Evolutionary conservation across 2,113 vertebrate species (phyloP).

Genomic region (Oostethus manadensis): DNA sequence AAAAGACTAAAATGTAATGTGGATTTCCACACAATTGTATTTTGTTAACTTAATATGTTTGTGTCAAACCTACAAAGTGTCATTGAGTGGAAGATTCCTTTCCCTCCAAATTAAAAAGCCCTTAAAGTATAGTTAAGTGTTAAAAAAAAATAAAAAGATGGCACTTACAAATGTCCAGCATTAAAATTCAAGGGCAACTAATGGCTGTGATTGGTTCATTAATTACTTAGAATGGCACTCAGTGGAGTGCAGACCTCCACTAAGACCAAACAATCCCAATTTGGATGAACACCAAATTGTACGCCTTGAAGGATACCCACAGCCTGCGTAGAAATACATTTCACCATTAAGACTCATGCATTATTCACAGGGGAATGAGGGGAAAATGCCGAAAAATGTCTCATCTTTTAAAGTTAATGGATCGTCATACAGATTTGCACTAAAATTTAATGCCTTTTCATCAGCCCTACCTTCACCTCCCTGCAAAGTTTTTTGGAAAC

Average conservation of each 20-base stretch:
- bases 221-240: not conserved
- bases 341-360: not conserved
- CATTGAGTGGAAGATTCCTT: not conserved
- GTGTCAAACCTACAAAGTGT: not conserved
- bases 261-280: not conserved
- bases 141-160: not conserved
- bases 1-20: not conserved
- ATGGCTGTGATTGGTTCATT: not conserved
- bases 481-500: not conserved
- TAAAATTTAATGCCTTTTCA: not conserved
- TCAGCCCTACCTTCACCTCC: not conserved
- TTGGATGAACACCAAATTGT: not conserved
- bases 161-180: not conserved
- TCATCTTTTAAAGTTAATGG: not conserved
- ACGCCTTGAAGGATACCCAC: not conserved
- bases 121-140: not conserved
- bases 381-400: not conserved
- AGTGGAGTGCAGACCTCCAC: not conserved
- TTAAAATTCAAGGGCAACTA: not conserved
- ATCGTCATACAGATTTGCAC: not conserved
- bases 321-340: not conserved
- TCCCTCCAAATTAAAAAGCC: not conserved
- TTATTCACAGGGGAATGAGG: not conserved
- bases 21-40: not conserved
- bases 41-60: not conserved